Base-by-base conservation (phyloP, 2,888 invertebrate species). In the Synergus laeviventris region DNA sequence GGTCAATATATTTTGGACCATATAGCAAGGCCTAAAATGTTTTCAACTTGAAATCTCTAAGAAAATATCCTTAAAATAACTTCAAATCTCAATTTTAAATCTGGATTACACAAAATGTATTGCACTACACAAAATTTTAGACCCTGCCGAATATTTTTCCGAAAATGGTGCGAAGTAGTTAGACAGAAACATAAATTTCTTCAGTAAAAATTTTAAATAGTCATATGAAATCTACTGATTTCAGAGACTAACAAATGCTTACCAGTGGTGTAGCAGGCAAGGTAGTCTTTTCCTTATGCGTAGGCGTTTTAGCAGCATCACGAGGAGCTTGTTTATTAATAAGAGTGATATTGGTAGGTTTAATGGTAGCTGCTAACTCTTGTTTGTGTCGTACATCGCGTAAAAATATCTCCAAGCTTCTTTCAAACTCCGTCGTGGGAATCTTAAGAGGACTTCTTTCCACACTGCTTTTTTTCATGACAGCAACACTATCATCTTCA, bases 351-450 rank as follows among this genome's bases (percentile, higher is more conserved):
- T 73, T 76, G 16, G 5, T 42, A 42, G 45, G 49, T 36, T 49
- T 70, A 24, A 21, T 12, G 21, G 81, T 81, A 8, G 83, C 79
- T 12, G 84, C 76, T n/a, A 85, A 83, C 75, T 91, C 91, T 11
- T 87, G 86, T 75, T 89, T 88, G 39, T 87, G 87, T 36, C 91
- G 81, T 21, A 85, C 87, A 38, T 88, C 86, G 36, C 88, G 86
- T 59, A 91, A 81, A 79, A 91, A 91, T 74, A 88, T 86, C 21
- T 87, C 90, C 3, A 91, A 84, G 21, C 89, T 90, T 75, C 84
- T 90, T 59, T 91, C 91, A 76, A 91, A 91, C n/a, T 91, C 91
- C 2, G 84, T 78, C 2, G 83, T 84, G 0, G 87, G 84, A 75
- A 88, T 86, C 7, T 82, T 75, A 1, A 86, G 76, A 0, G 73